phyloP scores from a whole-genome alignment of 2,888 invertebrate genomes.

The Nysson spinosus region DNA sequence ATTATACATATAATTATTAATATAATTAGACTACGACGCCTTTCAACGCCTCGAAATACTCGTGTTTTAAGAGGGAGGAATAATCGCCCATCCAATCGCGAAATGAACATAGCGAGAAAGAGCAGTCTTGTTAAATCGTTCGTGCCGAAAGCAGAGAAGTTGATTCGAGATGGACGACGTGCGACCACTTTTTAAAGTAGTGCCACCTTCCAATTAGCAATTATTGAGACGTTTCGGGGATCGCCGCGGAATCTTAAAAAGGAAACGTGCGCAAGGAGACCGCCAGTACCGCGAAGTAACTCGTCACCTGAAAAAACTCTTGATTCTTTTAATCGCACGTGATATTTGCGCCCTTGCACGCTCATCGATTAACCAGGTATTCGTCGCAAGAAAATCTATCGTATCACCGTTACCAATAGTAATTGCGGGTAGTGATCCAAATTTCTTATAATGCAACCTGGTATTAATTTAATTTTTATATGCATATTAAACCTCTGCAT shows the following conservation, averaged over 20 bases:
- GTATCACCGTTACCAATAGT: no score
- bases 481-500: no score
- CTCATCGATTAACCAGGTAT: neutral
- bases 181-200: slow-evolving; percentile 60
- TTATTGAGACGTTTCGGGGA: slow-evolving; percentile 56
- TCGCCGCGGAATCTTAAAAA: slow-evolving; percentile 53
- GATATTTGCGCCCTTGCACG: neutral
- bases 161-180: slow-evolving; percentile 55
- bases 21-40: no score
- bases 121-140: neutral
- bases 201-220: slow-evolving; percentile 58
- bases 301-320: slow-evolving; percentile 16
- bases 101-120: neutral
- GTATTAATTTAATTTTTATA: no score
- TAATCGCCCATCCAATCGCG: no score
- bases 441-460: no score
- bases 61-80: no score
- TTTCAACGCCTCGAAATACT: no score
- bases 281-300: slow-evolving; percentile 6
- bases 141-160: slow-evolving; percentile 1
- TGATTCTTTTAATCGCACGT: slow-evolving; percentile 21
- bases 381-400: neutral
- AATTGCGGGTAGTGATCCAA: no score
- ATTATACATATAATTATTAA: no score
- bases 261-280: slow-evolving; percentile 9